phyloP scores from a whole-genome alignment of 2,797 vertebrate genomes.

The Lutra lutra region DNA sequence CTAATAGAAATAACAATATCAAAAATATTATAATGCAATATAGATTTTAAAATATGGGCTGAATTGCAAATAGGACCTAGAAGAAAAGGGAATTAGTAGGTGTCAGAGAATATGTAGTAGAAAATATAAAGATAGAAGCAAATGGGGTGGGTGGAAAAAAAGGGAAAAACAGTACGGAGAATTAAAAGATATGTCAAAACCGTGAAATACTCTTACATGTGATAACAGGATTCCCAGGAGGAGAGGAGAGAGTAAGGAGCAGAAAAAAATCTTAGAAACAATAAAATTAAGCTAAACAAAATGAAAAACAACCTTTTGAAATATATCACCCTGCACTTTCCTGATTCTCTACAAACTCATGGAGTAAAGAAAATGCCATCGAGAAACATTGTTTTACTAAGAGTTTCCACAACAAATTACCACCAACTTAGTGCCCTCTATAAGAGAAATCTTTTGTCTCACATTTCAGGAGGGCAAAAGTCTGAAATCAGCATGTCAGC shows the following conservation, averaged over 20 bases:
- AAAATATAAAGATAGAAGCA: background rate
- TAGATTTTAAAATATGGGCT: background rate
- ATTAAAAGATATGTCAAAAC: background rate
- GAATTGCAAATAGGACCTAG: background rate
- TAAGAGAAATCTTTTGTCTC: background rate
- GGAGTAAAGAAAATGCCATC: background rate
- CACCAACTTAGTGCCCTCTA: background rate
- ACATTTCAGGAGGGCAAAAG: background rate
- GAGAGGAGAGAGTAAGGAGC: background rate
- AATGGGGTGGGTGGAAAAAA: background rate
- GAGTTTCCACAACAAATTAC: background rate
- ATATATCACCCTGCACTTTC: background rate
- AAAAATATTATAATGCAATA: background rate
- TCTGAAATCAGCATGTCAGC: background rate
- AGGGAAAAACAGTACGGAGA: background rate
- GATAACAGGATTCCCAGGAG: background rate
- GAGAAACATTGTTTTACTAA: background rate
- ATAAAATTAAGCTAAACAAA: background rate
- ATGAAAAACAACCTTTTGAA: background rate
- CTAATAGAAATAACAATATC: background rate
- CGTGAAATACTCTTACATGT: background rate
- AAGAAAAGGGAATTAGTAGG: background rate
- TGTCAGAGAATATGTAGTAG: background rate
- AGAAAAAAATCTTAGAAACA: background rate
- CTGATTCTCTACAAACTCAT: background rate